Evolutionary conservation across 2,888 invertebrate genomes (phyloP).

Genomic region (Pterobdella sp.): DNA sequence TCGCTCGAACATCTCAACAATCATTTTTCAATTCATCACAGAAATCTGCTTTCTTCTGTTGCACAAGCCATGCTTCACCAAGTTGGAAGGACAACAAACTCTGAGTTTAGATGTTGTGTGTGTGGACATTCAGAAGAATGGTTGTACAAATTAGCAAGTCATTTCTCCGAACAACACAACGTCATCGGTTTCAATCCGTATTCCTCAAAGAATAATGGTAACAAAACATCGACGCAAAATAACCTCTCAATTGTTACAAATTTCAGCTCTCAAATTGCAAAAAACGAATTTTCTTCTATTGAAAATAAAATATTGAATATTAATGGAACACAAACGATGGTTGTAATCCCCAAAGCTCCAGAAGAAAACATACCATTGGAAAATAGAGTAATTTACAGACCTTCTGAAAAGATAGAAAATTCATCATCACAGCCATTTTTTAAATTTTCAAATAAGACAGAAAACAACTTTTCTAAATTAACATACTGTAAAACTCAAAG

Average conservation of each 20-base stretch:
- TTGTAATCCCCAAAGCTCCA: slow-evolving; percentile 37
- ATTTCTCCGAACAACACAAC: slow-evolving; percentile 49
- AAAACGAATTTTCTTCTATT: neutral
- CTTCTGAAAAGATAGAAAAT: neutral
- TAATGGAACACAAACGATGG: slow-evolving; percentile 31
- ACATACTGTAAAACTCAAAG: neutral
- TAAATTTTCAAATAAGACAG: neutral
- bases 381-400: neutral
- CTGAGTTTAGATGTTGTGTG: slow-evolving; percentile 30
- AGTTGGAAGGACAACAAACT: neutral
- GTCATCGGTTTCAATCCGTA: slow-evolving; percentile 47
- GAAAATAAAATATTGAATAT: slow-evolving; percentile 23
- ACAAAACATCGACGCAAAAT: neutral
- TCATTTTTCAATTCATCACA: slow-evolving; percentile 45
- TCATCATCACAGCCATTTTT: neutral
- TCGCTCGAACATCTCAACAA: slow-evolving; percentile 47
- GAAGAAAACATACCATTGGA: slow-evolving; percentile 29
- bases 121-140: slow-evolving; percentile 49
- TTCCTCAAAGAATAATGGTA: slow-evolving; percentile 41
- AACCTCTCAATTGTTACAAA: neutral
- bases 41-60: slow-evolving; percentile 35
- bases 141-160: slow-evolving; percentile 50
- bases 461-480: neutral
- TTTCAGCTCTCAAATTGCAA: neutral
- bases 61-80: neutral